phyloP scores from a whole-genome alignment of 2,888 invertebrate species.

The Strigamia crassipes region DNA sequence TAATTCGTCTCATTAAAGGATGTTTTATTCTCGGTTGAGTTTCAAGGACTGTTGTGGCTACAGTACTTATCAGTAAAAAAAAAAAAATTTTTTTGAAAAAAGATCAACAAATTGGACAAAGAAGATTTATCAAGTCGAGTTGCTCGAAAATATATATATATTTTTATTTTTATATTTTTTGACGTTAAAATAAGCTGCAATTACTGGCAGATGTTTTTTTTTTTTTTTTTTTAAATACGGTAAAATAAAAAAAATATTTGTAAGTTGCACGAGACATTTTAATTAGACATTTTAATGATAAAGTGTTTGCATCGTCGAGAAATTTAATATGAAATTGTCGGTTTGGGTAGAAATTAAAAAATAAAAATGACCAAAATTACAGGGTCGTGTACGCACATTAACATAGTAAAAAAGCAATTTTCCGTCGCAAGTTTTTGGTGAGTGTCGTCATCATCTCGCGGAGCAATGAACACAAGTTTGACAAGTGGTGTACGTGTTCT shows the following conservation, averaged over 20 bases:
- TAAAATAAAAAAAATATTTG: background rate
- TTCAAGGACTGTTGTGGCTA: constrained; percentile 31
- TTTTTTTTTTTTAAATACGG: background rate
- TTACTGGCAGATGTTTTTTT: background rate
- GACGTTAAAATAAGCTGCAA: background rate
- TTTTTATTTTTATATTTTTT: background rate
- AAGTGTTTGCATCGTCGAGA: constrained; percentile 6
- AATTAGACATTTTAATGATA: background rate
- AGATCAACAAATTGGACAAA: constrained; percentile 16
- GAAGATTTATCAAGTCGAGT: background rate
- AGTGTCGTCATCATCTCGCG: constrained; percentile 1
- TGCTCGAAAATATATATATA: background rate
- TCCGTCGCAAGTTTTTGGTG: background rate
- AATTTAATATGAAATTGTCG: constrained; percentile 5
- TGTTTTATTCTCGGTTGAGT: constrained; percentile 29
- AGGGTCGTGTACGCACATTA: constrained; percentile 4
- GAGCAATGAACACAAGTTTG: constrained; percentile 39
- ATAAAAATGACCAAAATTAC: constrained; percentile 4
- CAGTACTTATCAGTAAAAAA: background rate
- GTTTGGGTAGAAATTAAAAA: background rate
- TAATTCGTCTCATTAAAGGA: constrained; percentile 18
- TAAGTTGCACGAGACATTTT: background rate
- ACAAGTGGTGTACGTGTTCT: constrained; percentile 40
- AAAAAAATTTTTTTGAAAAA: background rate
- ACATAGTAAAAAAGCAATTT: constrained; percentile 8